phyloP scores from a whole-genome alignment of 1,140 invertebrate genomes.

The Trichonephila inaurata region DNA sequence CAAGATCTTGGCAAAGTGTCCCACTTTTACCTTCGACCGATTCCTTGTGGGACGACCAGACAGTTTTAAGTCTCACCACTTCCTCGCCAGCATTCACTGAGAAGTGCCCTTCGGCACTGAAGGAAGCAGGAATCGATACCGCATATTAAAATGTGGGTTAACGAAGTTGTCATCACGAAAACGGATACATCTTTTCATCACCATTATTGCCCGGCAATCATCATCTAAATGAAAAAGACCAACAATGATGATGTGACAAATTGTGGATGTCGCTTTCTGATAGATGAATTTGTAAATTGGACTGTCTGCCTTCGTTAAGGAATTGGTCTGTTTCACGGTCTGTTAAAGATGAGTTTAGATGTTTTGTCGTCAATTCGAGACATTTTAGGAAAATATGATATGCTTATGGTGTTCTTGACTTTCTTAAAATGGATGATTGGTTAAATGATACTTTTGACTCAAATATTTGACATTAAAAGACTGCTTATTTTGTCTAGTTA shows the following conservation, averaged over 20 bases:
- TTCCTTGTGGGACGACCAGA: neutral
- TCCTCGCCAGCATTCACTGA: slow-evolving; percentile 30
- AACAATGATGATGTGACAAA: neutral
- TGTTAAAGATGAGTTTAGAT: neutral
- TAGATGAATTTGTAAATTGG: neutral
- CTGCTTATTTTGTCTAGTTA: neutral
- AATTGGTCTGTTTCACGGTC: neutral
- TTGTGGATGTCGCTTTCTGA: neutral
- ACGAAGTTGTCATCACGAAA: slow-evolving; percentile 65
- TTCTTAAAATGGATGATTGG: neutral
- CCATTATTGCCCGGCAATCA: neutral
- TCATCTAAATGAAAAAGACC: neutral
- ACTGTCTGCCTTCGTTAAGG: neutral
- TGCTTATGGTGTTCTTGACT: neutral
- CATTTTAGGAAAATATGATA: neutral
- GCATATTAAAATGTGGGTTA: slow-evolving; percentile 74
- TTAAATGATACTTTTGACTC: neutral
- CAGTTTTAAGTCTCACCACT: neutral
- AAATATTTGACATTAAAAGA: neutral
- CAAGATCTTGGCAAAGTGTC: neutral
- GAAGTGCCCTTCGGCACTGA: slow-evolving; percentile 8
- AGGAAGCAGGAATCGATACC: slow-evolving; percentile 63
- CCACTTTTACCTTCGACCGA: slow-evolving; percentile 42
- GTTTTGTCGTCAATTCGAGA: neutral
- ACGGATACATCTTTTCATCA: neutral